Base-by-base conservation (phyloP, 1,140 invertebrate species). In the Drosophila bifasciata region DNA sequence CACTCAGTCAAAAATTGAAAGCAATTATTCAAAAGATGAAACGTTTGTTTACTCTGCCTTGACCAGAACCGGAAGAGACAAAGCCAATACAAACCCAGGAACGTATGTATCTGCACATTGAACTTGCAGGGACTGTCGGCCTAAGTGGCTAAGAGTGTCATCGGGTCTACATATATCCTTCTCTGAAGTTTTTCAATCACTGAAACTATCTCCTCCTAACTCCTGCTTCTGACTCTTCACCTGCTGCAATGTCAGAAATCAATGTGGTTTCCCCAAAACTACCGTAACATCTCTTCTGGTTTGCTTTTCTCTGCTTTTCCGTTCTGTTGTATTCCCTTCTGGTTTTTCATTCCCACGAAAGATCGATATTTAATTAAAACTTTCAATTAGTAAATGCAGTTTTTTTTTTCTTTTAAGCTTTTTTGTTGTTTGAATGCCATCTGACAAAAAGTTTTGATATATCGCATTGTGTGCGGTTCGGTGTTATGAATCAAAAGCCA, bases 1-100 rank as follows among this genome's bases (percentile, higher is more conserved):
- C 19, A 19, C 19, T 3, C 19, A n/a, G n/a, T n/a, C 19, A 69
- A 61, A 79, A 70, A 77, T 79, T 79, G 62, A 70, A 32, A 84
- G 72, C 76, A 84, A 85, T 84, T 85, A 72, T 85, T 84, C 80
- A 79, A 72, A 85, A 84, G 59, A 76, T 76, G 80, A 84, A 85
- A 79, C 83, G 79, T 73, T 84, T 79, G 83, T 75, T 67, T 67
- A 74, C 59, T 58, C 19, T 1, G 19, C 1, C 1, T 2, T 46
- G 60, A 61, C 61, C 71, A 59, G 59, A 73, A 79, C 60, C 66
- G 76, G 76, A 85, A 85, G 49, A 25, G 63, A 46, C 45, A 64
- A 25, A 28, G 49, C 56, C n/a, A n/a, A n/a, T n/a, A n/a, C 57
- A 57, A 28, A 19, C 56, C 61, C 69, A 61, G n/a, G n/a, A n/a